Evolutionary conservation across 2,888 invertebrate species (phyloP).

Genomic region (Acrobasis consociella): DNA sequence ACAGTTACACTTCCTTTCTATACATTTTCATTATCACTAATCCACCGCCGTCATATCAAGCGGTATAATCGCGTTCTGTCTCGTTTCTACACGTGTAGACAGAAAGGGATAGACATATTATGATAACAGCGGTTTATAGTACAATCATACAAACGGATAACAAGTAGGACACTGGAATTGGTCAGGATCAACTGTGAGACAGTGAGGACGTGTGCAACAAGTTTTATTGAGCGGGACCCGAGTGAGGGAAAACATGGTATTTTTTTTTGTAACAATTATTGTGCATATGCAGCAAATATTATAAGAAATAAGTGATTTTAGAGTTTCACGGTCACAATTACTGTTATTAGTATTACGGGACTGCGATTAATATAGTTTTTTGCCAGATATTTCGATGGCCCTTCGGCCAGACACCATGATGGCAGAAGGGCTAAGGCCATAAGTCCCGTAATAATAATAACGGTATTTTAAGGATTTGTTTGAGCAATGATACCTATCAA

Average conservation of each 20-base stretch:
- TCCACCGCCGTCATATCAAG: slow-evolving; percentile 30
- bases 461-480: no score
- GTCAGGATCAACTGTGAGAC: slow-evolving; percentile 49
- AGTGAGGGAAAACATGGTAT: slow-evolving; percentile 54
- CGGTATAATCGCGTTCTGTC: slow-evolving; percentile 25
- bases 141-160: slow-evolving; percentile 54
- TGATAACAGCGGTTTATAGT: slow-evolving; percentile 52
- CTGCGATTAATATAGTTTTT: no score
- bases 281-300: no score
- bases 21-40: slow-evolving; percentile 32
- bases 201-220: slow-evolving; percentile 39
- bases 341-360: no score
- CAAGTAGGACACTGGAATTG: slow-evolving; percentile 61
- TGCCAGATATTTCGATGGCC: no score
- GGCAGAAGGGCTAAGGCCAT: no score
- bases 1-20: slow-evolving; percentile 26
- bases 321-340: no score
- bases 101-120: slow-evolving; percentile 44
- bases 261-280: slow-evolving; percentile 12
- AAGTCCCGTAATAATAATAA: no score
- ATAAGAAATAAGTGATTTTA: no score
- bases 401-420: no score
- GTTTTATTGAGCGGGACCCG: slow-evolving; percentile 35
- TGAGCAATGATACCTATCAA: no score
- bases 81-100: slow-evolving; percentile 36